phyloP scores from a whole-genome alignment of 2,113 vertebrate genomes.

The Ramphastos sulfuratus region DNA sequence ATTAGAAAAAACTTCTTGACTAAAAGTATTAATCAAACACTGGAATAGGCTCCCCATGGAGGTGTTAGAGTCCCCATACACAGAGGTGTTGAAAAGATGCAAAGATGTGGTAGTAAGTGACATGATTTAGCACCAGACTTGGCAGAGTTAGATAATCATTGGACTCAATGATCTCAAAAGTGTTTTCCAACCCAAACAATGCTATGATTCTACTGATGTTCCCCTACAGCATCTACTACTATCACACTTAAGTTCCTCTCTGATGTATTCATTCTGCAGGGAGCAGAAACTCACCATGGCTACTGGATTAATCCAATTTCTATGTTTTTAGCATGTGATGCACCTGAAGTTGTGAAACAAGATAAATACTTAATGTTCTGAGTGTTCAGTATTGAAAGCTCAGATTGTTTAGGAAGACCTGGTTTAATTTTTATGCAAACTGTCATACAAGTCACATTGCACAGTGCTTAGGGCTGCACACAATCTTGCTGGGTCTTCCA shows the following conservation, averaged over 20 bases:
- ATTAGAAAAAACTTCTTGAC: too few species aligned
- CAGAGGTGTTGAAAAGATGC: too few species aligned
- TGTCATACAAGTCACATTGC: neutral
- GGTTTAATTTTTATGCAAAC: neutral
- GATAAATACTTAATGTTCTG: neutral
- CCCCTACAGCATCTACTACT: neutral
- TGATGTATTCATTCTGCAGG: neutral
- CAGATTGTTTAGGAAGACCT: neutral
- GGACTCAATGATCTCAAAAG: too few species aligned
- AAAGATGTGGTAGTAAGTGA: too few species aligned
- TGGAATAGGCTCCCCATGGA: too few species aligned
- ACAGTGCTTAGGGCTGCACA: neutral
- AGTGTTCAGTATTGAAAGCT: neutral
- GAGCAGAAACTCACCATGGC: neutral
- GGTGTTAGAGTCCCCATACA: too few species aligned
- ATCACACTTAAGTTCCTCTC: neutral
- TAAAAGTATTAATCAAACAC: too few species aligned
- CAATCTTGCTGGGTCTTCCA: neutral
- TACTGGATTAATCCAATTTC: neutral
- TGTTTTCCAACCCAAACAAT: too few species aligned
- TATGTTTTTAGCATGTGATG: neutral
- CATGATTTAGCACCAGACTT: too few species aligned
- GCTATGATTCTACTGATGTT: neutral
- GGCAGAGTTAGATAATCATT: too few species aligned
- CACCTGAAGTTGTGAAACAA: neutral